Evolutionary conservation across 2,113 vertebrate species (phyloP).

Genomic region (Tapirus terrestris): DNA sequence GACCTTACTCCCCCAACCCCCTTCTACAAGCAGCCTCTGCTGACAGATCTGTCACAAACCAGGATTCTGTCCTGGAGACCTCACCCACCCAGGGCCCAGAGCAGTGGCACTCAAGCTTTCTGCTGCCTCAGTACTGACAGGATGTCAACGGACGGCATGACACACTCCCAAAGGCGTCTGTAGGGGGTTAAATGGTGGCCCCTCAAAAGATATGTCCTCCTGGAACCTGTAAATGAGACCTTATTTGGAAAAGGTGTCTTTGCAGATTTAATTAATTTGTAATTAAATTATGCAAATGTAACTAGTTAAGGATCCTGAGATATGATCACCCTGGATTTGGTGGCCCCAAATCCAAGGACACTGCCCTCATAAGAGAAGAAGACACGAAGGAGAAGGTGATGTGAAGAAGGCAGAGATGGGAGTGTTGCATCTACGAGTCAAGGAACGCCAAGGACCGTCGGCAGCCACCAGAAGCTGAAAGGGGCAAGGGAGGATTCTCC

Average conservation of each 20-base stretch:
- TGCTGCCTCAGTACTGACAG: background rate
- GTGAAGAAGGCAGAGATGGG: background rate
- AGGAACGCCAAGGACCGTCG: rapidly evolving
- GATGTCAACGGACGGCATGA: rapidly evolving
- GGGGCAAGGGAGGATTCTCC: background rate
- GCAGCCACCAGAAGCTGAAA: background rate
- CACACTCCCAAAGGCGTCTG: background rate
- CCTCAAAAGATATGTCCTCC: no score
- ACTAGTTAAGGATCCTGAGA: background rate
- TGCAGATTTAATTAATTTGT: background rate
- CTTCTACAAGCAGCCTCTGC: background rate
- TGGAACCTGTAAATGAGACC: background rate
- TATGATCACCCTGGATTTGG: background rate
- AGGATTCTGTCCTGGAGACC: background rate
- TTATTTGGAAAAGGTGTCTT: background rate
- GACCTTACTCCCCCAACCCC: no score
- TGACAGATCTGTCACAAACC: background rate
- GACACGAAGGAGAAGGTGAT: rapidly evolving
- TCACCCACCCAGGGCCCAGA: rapidly evolving
- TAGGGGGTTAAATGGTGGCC: background rate
- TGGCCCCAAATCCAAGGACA: background rate
- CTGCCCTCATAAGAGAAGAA: background rate
- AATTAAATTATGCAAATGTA: background rate
- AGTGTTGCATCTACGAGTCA: rapidly evolving
- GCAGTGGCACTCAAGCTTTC: background rate